These are phyloP conservation scores for Hephaestus fuliginosus DNA, from an alignment of 2,797 vertebrate genomes.

Conservation along the genomic window DNA sequence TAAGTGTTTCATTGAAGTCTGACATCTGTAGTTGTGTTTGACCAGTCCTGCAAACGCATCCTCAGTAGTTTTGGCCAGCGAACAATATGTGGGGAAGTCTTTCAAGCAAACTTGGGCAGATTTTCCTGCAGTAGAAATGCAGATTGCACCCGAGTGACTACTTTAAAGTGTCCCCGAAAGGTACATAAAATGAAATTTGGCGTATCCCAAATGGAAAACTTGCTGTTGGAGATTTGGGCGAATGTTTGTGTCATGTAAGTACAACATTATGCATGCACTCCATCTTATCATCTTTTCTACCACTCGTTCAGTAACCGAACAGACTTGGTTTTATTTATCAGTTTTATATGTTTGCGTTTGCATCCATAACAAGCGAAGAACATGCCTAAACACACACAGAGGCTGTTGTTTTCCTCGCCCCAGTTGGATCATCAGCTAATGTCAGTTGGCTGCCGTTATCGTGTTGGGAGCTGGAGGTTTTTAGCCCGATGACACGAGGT, in stretches of 20 bases:
- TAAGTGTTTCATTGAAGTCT: neutral
- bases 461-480: conserved; percentile 60
- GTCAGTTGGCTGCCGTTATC: conserved; percentile 60
- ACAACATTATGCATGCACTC: neutral
- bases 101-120: no score
- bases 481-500: conserved; percentile 71
- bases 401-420: conserved; percentile 44
- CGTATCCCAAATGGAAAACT: neutral
- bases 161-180: neutral
- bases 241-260: neutral
- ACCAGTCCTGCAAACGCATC: neutral
- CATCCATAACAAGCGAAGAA: conserved; percentile 32
- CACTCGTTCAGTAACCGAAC: neutral
- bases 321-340: conserved; percentile 14
- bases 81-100: neutral
- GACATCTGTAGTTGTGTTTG: neutral
- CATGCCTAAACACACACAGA: conserved; percentile 46
- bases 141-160: neutral
- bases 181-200: neutral
- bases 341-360: conserved; percentile 35
- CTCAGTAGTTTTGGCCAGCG: neutral
- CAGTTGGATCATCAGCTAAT: conserved; percentile 44
- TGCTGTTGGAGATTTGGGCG: neutral
- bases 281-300: neutral
- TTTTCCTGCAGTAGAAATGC: no score